Evolutionary conservation across 1,140 invertebrate species (phyloP).

Genomic region (Leptinotarsa lineolata): DNA sequence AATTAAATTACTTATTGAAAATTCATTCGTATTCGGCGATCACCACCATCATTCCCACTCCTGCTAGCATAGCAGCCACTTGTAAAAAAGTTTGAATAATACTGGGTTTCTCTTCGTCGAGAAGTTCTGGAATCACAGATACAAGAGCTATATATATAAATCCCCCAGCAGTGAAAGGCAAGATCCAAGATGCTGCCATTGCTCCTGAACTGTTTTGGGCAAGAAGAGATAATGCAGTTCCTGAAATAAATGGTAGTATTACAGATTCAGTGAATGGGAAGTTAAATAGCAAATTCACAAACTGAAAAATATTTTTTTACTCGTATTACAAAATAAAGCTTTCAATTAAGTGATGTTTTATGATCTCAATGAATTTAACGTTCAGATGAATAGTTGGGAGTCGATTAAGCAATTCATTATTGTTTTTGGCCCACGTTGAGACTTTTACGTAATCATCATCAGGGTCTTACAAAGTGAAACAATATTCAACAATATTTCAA

Average conservation of each 20-base stretch:
- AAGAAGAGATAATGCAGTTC: slow-evolving; percentile 84
- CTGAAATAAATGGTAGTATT: slow-evolving; percentile 24
- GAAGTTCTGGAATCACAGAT: slow-evolving; percentile 91
- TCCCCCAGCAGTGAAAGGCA: slow-evolving; percentile 96
- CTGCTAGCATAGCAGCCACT: slow-evolving; percentile 78
- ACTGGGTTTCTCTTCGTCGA: slow-evolving; percentile 75
- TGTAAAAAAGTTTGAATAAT: slow-evolving; percentile 86
- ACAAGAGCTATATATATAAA: slow-evolving; percentile 99
- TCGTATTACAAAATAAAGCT: too few species aligned
- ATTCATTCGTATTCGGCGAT: slow-evolving; percentile 84
- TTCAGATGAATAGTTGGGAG: too few species aligned
- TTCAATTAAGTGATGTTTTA: too few species aligned
- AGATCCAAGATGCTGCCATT: slow-evolving; percentile 79
- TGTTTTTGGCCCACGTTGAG: too few species aligned
- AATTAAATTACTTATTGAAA: slow-evolving; percentile 13
- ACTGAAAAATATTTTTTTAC: too few species aligned
- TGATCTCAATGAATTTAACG: too few species aligned
- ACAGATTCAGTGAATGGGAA: not conserved
- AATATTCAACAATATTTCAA: too few species aligned
- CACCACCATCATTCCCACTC: slow-evolving; percentile 91
- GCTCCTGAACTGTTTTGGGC: slow-evolving; percentile 75
- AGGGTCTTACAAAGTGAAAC: too few species aligned
- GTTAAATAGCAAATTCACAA: too few species aligned
- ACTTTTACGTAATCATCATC: too few species aligned
- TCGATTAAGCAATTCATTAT: too few species aligned